These are phyloP conservation scores for cattle (Bos taurus) DNA, from an alignment of 2,113 vertebrate species.

Conservation along the genomic window ARS-UCD2.0 NC_037357.1:122689001-122689500, in stretches of 20 bases:
- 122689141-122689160: background rate
- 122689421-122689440: background rate
- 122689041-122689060: background rate
- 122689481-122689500: background rate
- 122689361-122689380: background rate
- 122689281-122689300: background rate
- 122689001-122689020: background rate
- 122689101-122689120: background rate
- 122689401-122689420: background rate
- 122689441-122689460: background rate
- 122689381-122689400: background rate
- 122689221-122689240: background rate
- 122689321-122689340: background rate
- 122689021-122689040: background rate
- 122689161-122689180: background rate
- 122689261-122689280: background rate
- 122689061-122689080: background rate
- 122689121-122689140: background rate
- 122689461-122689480: background rate
- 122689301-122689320: background rate
- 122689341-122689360: background rate
- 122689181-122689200: background rate
- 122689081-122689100: background rate
- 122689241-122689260: background rate
- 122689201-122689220: background rate